phyloP scores from a whole-genome alignment of 2,113 vertebrate genomes.

The Nibea albiflora region DNA sequence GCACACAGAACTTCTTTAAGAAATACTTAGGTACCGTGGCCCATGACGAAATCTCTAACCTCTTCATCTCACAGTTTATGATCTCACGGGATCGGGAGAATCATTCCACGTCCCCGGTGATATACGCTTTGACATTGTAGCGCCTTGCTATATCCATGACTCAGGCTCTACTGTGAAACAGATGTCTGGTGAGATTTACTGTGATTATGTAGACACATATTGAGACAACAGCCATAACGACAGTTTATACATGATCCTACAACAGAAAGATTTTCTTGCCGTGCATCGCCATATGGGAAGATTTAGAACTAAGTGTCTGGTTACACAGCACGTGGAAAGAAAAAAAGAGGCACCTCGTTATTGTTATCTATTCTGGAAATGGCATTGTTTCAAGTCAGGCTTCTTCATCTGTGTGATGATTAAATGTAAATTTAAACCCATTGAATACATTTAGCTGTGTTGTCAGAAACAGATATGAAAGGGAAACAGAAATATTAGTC shows the following conservation, averaged over 20 bases:
- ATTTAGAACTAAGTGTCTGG: not conserved
- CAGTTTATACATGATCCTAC: slow-evolving; percentile 29
- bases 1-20: slow-evolving; percentile 1
- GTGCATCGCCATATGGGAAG: not conserved
- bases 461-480: not conserved
- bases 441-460: not conserved
- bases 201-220: slow-evolving; percentile 38
- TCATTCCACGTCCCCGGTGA: slow-evolving; percentile 6
- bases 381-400: not conserved
- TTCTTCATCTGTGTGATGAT: not conserved
- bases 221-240: slow-evolving; percentile 30
- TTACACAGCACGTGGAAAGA: not conserved
- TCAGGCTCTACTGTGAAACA: slow-evolving; percentile 47
- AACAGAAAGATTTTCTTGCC: not conserved
- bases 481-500: not conserved
- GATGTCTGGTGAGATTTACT: slow-evolving; percentile 59
- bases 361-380: not conserved
- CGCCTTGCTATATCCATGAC: slow-evolving; percentile 13
- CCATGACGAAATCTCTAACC: slow-evolving; percentile 23
- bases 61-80: slow-evolving; percentile 41
- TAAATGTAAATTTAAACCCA: not conserved
- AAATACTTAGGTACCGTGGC: not conserved
- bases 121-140: slow-evolving; percentile 31
- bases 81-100: slow-evolving; percentile 18
- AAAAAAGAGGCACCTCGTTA: not conserved